Evolutionary conservation across 2,113 vertebrate genomes (phyloP).

Genomic region (Scomber japonicus): DNA sequence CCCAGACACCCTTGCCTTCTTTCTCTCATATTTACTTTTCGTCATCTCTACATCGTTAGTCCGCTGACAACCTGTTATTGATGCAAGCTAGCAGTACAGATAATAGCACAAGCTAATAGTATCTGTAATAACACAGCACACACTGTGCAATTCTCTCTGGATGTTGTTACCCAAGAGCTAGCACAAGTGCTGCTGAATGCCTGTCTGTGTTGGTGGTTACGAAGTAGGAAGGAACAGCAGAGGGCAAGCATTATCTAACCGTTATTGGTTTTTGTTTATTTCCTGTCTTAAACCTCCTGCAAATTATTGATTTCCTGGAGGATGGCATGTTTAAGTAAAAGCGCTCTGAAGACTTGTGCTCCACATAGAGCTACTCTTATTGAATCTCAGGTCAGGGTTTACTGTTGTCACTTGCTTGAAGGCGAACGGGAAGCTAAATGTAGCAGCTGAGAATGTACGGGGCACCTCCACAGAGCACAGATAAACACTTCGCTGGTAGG

Average conservation of each 20-base stretch:
- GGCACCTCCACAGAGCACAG: conserved; percentile 61
- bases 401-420: conserved; percentile 68
- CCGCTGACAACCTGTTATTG: conserved; percentile 64
- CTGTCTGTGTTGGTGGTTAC: conserved; percentile 69
- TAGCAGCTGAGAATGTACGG: conserved; percentile 59
- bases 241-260: conserved; percentile 75
- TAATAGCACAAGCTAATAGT: conserved; percentile 46
- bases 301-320: conserved; percentile 80
- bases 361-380: conserved; percentile 60
- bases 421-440: conserved; percentile 74
- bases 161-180: conserved; percentile 53
- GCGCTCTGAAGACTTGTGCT: conserved; percentile 49
- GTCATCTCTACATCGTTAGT: conserved; percentile 46
- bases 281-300: conserved; percentile 76
- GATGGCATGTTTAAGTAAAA: conserved; percentile 75
- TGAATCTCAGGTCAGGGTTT: conserved; percentile 73
- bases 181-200: conserved; percentile 40
- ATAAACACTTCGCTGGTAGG: conserved; percentile 61
- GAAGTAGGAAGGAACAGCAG: conserved; percentile 68
- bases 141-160: conserved; percentile 45
- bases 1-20: conserved; percentile 67
- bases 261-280: conserved; percentile 76
- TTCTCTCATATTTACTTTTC: conserved; percentile 66
- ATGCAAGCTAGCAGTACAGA: conserved; percentile 30
- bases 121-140: conserved; percentile 52